A percentile compares a stretch with the other conserved stretches of the same genome.
phyloP scores from a whole-genome alignment of 2,888 invertebrate genomes.

The Pseudococcus jackbeardsleyi region DNA sequence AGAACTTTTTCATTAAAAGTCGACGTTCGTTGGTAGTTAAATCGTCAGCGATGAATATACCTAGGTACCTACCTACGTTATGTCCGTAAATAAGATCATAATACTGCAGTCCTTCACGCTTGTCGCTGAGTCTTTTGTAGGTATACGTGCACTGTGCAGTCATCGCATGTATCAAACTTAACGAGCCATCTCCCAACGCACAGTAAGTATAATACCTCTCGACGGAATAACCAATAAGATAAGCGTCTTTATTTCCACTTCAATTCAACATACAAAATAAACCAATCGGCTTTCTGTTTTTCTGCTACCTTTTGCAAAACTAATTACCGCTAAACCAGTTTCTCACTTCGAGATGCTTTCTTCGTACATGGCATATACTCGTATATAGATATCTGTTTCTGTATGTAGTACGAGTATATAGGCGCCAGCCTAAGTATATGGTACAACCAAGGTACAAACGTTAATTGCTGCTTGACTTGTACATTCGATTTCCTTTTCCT shows the following conservation, averaged over 20 bases:
- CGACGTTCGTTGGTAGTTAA: too few relatives aligned
- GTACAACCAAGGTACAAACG: neutral
- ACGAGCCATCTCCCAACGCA: neutral
- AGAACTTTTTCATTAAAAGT: too few relatives aligned
- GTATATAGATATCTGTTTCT: neutral
- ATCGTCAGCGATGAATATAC: too few relatives aligned
- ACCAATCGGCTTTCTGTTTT: constrained; percentile 14
- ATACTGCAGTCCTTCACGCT: too few relatives aligned
- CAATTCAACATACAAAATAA: neutral
- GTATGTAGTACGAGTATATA: neutral
- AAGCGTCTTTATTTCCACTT: constrained; percentile 10
- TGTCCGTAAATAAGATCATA: too few relatives aligned
- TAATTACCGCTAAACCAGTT: constrained; percentile 45
- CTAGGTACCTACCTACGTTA: too few relatives aligned
- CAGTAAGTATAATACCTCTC: neutral
- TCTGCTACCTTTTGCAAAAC: constrained; percentile 44
- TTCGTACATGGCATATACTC: neutral
- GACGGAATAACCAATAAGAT: neutral
- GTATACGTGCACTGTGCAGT: neutral
- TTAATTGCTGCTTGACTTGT: neutral
- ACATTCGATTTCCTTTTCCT: neutral
- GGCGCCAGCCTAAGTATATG: neutral
- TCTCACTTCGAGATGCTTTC: neutral
- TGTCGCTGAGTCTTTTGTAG: too few relatives aligned
- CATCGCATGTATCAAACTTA: neutral